phyloP scores from a whole-genome alignment of 2,888 invertebrate genomes.

The Spilosoma lubricipeda region DNA sequence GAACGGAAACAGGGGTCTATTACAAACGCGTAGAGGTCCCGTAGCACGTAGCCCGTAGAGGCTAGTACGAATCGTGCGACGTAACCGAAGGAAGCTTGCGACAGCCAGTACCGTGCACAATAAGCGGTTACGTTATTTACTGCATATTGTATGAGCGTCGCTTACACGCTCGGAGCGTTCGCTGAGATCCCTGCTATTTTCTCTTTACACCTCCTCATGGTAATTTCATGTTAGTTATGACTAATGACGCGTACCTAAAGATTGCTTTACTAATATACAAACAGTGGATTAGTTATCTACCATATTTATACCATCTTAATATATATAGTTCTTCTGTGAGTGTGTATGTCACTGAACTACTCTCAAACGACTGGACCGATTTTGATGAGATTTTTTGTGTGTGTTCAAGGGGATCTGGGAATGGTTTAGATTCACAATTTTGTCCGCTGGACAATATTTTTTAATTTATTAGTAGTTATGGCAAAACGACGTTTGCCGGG shows the following conservation, averaged over 20 bases:
- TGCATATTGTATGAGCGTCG: slow-evolving; percentile 43
- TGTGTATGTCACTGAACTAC: no score
- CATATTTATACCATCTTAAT: neutral
- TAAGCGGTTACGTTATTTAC: slow-evolving; percentile 45
- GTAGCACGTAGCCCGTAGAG: slow-evolving; percentile 37
- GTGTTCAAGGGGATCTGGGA: no score
- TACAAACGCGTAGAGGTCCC: slow-evolving; percentile 20
- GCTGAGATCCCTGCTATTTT: slow-evolving; percentile 13
- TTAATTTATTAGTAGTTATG: no score
- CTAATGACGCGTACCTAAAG: slow-evolving; percentile 4
- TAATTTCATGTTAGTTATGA: slow-evolving; percentile 9
- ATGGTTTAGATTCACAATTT: no score
- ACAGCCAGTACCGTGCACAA: slow-evolving; percentile 33
- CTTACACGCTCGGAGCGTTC: slow-evolving; percentile 26
- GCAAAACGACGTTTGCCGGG: no score
- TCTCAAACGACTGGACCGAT: no score
- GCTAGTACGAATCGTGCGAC: slow-evolving; percentile 21
- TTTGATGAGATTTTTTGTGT: no score
- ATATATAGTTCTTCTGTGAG: no score
- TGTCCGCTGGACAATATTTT: no score
- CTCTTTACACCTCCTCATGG: slow-evolving; percentile 15
- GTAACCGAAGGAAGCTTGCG: slow-evolving; percentile 27
- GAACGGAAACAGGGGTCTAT: slow-evolving; percentile 19
- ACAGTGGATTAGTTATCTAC: neutral
- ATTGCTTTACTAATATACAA: neutral